phyloP scores from a whole-genome alignment of 2,113 vertebrate genomes.

The Aegotheles bennettii region DNA sequence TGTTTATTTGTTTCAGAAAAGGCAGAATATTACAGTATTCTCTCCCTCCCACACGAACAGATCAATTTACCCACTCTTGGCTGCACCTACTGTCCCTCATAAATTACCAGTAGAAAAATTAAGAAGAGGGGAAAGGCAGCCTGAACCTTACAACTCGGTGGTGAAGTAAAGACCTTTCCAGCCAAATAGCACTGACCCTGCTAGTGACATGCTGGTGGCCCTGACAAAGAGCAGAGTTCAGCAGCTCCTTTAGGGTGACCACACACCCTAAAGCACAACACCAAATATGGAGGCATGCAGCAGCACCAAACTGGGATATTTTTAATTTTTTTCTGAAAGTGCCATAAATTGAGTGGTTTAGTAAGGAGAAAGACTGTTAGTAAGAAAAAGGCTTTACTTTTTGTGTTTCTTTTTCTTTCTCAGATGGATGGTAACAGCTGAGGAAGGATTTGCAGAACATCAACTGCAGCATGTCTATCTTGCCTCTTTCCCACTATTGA shows the following conservation, averaged over 20 bases:
- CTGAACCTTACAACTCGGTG: not conserved
- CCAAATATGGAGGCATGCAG: not conserved
- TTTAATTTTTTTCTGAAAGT: not conserved
- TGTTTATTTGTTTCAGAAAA: not conserved
- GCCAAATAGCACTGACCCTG: accelerated
- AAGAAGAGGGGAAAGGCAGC: not conserved
- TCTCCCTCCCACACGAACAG: not conserved
- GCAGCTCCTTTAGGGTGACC: not conserved
- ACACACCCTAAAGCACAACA: not conserved
- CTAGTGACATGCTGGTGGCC: not conserved
- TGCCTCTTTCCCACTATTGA: not conserved
- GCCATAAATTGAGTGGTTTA: not conserved
- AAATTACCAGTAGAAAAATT: not conserved
- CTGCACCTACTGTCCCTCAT: not conserved
- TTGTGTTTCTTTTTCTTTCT: not conserved
- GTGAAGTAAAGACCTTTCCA: not conserved
- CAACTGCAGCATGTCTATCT: not conserved
- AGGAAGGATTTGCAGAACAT: not conserved
- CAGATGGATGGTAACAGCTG: not conserved
- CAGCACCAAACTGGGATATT: not conserved
- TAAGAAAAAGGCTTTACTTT: not conserved
- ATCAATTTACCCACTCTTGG: not conserved
- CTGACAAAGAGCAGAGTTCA: not conserved
- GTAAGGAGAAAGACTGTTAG: not conserved
- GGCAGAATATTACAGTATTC: not conserved